Evolutionary conservation across 92 coral and sea anemone species (phyloP).

Genomic region (Scolanthus callimorphus): DNA sequence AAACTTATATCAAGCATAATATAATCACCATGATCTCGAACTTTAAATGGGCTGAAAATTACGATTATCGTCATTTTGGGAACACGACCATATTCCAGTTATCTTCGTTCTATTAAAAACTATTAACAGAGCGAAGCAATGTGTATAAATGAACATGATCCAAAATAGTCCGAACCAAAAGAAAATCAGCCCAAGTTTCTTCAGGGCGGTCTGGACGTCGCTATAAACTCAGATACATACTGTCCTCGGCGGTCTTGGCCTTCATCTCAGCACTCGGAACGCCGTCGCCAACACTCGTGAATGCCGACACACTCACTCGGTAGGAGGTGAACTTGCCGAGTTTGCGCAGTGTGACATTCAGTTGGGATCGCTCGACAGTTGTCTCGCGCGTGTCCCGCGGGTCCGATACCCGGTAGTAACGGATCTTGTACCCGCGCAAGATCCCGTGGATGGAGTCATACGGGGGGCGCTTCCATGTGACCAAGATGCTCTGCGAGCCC

Average conservation of each 20-base stretch:
- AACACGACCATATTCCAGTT: too few relatives aligned
- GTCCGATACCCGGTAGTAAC: constrained; percentile 40
- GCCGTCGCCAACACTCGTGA: constrained; percentile 80
- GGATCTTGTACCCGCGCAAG: constrained; percentile 69
- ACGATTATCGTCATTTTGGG: too few relatives aligned
- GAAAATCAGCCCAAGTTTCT: too few relatives aligned
- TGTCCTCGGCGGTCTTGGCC: constrained; percentile 68
- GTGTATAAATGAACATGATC: too few relatives aligned
- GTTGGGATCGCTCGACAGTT: constrained; percentile 17
- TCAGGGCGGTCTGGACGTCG: too few relatives aligned
- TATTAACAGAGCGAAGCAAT: too few relatives aligned
- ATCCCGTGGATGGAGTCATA: constrained; percentile 64
- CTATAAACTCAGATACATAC: too few relatives aligned
- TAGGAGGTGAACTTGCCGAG: constrained; percentile 76
- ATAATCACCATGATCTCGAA: too few relatives aligned
- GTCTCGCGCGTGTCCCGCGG: constrained; percentile 26
- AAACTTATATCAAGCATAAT: too few relatives aligned
- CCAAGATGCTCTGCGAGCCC: constrained; percentile 67
- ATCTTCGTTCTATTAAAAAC: too few relatives aligned
- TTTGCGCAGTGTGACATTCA: constrained; percentile 47
- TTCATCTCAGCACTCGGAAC: constrained; percentile 42
- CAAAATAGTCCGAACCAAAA: too few relatives aligned
- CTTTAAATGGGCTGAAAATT: too few relatives aligned
- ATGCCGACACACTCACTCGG: constrained; percentile 70
- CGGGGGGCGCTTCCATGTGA: constrained; percentile 81